Conservation (phyloP, 2,888 invertebrate species). For the Habroteleia sp. region DNA sequence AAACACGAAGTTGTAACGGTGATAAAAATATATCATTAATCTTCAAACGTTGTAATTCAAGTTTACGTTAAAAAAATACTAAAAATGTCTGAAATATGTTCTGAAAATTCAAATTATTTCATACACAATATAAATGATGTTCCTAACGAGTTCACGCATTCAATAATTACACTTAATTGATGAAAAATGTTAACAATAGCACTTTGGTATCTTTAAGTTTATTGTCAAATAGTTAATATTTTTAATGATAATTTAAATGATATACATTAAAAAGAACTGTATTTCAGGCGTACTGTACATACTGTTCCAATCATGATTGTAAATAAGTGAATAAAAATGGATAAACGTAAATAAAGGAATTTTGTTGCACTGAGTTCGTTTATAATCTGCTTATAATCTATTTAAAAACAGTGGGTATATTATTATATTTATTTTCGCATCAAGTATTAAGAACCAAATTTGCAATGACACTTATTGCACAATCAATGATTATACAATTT, state of each 20-base stretch:
- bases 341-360: slow-evolving; percentile 16
- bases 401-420: slow-evolving; percentile 24
- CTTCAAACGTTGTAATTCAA: no score
- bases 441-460: not conserved
- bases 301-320: slow-evolving; percentile 24
- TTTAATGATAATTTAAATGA: not conserved
- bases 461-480: slow-evolving; percentile 28
- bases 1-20: no score
- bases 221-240: no score
- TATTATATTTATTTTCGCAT: slow-evolving; percentile 5
- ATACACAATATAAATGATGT: not conserved
- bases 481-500: slow-evolving; percentile 15
- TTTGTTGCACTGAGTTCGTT: slow-evolving; percentile 19
- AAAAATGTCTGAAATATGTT: slow-evolving; percentile 12
- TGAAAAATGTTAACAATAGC: not conserved
- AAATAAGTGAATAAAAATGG: slow-evolving; percentile 17
- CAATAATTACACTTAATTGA: not conserved
- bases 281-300: slow-evolving; percentile 24
- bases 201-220: no score
- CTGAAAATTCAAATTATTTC: not conserved
- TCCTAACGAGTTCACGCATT: no score
- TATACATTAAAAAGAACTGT: slow-evolving; percentile 18
- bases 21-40: no score
- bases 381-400: slow-evolving; percentile 11
- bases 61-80: no score